Evolutionary conservation across 2,888 invertebrate species (phyloP).

Genomic region (Cerastoderma edule): DNA sequence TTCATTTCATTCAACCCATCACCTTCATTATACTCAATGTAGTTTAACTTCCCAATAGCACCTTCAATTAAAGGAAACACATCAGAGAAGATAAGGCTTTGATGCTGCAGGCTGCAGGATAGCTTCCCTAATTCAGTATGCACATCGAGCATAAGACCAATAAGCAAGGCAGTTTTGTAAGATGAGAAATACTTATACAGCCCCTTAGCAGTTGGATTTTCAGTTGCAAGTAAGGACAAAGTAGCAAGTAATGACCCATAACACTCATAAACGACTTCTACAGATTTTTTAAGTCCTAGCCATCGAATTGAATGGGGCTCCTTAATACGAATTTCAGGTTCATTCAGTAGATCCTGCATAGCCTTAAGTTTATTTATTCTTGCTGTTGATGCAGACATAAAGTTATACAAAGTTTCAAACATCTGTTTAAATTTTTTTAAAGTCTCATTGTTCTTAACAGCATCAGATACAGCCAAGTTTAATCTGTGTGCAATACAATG

Average conservation of each 20-base stretch:
- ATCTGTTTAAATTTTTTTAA: conserved; percentile 38
- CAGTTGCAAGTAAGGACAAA: conserved; percentile 28
- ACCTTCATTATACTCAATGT: no score
- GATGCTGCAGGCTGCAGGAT: no score
- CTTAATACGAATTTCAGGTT: conserved; percentile 39
- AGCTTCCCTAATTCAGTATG: conserved; percentile 30
- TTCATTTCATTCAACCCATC: no score
- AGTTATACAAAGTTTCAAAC: conserved; percentile 30
- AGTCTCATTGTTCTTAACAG: conserved; percentile 32
- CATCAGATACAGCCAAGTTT: conserved; percentile 33
- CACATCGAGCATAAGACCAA: conserved; percentile 31
- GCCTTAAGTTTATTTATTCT: conserved; percentile 22
- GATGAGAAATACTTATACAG: conserved; percentile 26
- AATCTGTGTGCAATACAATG: conserved; percentile 36
- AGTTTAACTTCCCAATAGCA: no score
- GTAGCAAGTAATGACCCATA: conserved; percentile 31
- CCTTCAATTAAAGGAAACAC: no score
- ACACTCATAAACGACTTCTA: conserved; percentile 31
- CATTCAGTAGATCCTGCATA: conserved; percentile 37
- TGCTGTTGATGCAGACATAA: conserved; percentile 30
- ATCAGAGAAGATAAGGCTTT: no score
- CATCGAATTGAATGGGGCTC: conserved; percentile 43
- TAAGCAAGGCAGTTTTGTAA: conserved; percentile 27
- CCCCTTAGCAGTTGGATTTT: conserved; percentile 31
- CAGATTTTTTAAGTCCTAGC: conserved; percentile 33